These are phyloP conservation scores for Latrodectus geometricus DNA, from an alignment of 1,140 invertebrate genomes.

Conservation along the genomic window DNA sequence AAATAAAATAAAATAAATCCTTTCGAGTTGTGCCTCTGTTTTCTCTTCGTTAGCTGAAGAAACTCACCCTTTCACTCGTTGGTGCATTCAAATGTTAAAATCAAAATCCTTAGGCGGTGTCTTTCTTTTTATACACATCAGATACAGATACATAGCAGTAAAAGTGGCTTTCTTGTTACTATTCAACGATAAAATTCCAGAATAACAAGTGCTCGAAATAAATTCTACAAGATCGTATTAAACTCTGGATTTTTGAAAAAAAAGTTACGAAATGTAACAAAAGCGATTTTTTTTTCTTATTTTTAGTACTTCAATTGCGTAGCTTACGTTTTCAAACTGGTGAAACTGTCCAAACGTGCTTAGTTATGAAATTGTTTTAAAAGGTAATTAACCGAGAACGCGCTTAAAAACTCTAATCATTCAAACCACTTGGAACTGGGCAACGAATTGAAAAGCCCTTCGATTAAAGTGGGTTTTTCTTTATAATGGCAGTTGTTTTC, in stretches of 20 bases:
- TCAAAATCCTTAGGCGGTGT: not conserved
- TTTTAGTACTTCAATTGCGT: not conserved
- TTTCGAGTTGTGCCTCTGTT: constrained; percentile 5
- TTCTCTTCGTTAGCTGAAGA: constrained; percentile 18
- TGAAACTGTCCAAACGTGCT: not conserved
- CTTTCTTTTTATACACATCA: not conserved
- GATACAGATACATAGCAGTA: too few relatives aligned
- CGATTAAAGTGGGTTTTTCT: too few relatives aligned
- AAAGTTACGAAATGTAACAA: not conserved
- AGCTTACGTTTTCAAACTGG: not conserved
- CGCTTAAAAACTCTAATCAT: too few relatives aligned
- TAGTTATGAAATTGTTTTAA: too few relatives aligned
- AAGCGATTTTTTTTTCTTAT: not conserved
- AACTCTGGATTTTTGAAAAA: too few relatives aligned
- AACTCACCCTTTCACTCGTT: not conserved
- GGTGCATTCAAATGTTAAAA: constrained; percentile 38
- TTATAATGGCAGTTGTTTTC: too few relatives aligned
- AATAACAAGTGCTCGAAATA: too few relatives aligned
- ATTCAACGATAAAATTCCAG: constrained; percentile 1
- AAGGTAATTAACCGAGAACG: too few relatives aligned
- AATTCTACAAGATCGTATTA: too few relatives aligned
- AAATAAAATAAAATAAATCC: constrained; percentile 22
- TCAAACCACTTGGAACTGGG: too few relatives aligned
- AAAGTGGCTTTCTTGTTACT: not conserved
- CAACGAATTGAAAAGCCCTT: too few relatives aligned